Base-by-base conservation (phyloP, 2,797 vertebrate genomes). In the Peromyscus aztecus region DNA sequence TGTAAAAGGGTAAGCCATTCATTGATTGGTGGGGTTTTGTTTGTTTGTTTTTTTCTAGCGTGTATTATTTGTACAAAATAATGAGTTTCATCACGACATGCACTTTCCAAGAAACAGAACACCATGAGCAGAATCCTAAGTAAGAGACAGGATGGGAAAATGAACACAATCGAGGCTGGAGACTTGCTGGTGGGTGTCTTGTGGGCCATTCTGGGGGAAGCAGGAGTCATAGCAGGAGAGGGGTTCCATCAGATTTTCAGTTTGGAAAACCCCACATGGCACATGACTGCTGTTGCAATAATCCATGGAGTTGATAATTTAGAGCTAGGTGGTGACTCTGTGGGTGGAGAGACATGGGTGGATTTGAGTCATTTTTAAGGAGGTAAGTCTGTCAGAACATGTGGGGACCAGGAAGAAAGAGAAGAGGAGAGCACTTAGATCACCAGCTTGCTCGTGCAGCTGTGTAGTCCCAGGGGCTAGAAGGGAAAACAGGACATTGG, bases 291-390 rank as follows among this genome's bases (percentile, higher is more conserved):
- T 63, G 2, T 88, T 67, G 61, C 57, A 81, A 37, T 49, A 93
- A 83, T 80, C 77, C 21, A 92, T 31, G 46, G 81, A 40, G 46
- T 46, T 11, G 21, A 16, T 67, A 55, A 82, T 73, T 89, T 31
- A 75, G 12, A 82, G 85, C 27, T 17, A 63, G 23, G 61, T 86
- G 55, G 23, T 82, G 19, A 24, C 59, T 83, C 71, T 57, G 29
- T 91, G n/a, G 23, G 16, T 83, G 10, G 76, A 95, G 77, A 92
- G 19, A 65, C 13, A 31, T 46, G 19, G 12, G 67, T 43, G 11
- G 71, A 89, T 92, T 17, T 81, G 71, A 97, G 14, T 23, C 55
- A 77, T 89, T 69, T 94, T 61, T 65, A 85, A 82, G 61, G 67
- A 89, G 57, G 52, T 10, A 86, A 23, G 75, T 57, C 59, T 80